phyloP scores from a whole-genome alignment of 2,113 vertebrate species.

The Eleginops maclovinus region DNA sequence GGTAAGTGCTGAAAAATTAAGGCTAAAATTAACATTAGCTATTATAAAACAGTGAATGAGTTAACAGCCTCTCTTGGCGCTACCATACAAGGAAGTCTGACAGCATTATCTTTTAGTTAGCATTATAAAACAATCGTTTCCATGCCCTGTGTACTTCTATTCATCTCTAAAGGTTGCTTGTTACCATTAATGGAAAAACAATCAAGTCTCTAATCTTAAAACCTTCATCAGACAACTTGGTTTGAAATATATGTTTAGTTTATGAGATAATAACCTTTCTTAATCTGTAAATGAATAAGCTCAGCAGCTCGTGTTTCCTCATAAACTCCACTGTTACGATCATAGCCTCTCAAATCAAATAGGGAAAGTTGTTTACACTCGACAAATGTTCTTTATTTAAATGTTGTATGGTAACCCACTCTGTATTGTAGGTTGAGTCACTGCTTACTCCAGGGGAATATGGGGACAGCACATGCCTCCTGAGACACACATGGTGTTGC shows the following conservation, averaged over 20 bases:
- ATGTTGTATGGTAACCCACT: not conserved
- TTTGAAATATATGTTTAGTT: not conserved
- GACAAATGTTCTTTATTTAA: too few relatives aligned
- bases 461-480: not conserved
- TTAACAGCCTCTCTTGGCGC: too few relatives aligned
- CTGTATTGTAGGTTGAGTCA: not conserved
- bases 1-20: not conserved
- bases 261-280: constrained; percentile 7
- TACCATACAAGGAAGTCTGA: constrained; percentile 40
- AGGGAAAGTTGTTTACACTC: not conserved
- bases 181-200: constrained; percentile 25
- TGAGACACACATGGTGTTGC: constrained; percentile 5
- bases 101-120: not conserved
- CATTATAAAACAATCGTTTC: constrained; percentile 15
- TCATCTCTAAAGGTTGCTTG: not conserved
- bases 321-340: not conserved
- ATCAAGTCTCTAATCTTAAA: not conserved
- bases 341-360: not conserved
- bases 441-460: not conserved
- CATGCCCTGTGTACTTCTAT: not conserved
- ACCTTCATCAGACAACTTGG: not conserved
- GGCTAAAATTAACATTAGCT: constrained; percentile 7
- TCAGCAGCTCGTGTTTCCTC: not conserved
- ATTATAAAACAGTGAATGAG: not conserved
- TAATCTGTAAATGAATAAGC: not conserved